phyloP scores from a whole-genome alignment of 2,888 invertebrate genomes.

The Pyralis farinalis region DNA sequence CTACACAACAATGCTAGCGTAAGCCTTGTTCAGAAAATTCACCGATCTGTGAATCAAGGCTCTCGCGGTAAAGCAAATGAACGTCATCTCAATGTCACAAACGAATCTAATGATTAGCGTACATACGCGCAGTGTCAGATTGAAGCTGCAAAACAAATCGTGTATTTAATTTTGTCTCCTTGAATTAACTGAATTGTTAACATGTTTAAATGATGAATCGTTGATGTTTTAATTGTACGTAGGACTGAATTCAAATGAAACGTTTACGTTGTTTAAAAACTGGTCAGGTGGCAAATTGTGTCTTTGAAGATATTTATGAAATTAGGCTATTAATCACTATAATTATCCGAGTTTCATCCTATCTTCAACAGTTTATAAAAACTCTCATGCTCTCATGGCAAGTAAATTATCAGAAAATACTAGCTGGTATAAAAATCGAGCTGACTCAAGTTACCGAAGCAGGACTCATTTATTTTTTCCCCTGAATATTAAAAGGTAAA shows the following conservation, averaged over 20 bases:
- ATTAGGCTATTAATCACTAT: too few species aligned
- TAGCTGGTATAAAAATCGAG: too few species aligned
- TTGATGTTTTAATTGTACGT: background rate
- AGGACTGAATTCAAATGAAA: too few species aligned
- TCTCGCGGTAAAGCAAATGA: constrained; percentile 29
- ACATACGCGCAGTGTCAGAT: constrained; percentile 32
- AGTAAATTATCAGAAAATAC: too few species aligned
- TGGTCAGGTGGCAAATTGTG: too few species aligned
- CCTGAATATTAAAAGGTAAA: too few species aligned
- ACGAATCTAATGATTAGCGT: constrained; percentile 41
- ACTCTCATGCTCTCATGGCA: too few species aligned
- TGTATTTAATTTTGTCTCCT: constrained; percentile 15
- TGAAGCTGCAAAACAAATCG: constrained; percentile 29
- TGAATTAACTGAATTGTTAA: constrained; percentile 9
- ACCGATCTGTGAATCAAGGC: constrained; percentile 45
- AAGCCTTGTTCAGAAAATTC: constrained; percentile 39
- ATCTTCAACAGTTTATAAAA: too few species aligned
- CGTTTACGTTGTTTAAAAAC: too few species aligned
- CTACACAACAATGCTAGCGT: constrained; percentile 31
- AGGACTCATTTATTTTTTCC: too few species aligned
- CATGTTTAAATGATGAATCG: background rate
- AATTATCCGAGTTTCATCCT: too few species aligned
- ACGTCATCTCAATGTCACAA: constrained; percentile 49
- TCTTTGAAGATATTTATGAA: too few species aligned
- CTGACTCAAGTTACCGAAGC: constrained; percentile 17